A percentile compares a stretch with the other conserved stretches of the same genome.
These are phyloP conservation scores for Andinoacara biseriatus DNA, from an alignment of 2,113 vertebrate species.

Conservation along the genomic window DNA sequence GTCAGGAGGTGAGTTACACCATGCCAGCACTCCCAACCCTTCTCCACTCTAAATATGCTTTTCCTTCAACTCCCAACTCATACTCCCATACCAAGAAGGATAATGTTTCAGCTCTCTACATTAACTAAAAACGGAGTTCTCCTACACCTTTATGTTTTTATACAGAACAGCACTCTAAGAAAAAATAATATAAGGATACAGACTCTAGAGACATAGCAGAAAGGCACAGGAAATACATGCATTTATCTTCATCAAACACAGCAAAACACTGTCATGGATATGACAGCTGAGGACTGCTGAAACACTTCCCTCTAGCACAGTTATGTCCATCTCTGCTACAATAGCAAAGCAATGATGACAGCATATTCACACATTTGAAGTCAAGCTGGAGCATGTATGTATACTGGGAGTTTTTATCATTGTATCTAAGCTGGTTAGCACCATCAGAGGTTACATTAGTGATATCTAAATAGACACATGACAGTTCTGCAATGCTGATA, in stretches of 20 bases:
- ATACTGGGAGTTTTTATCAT: constrained; percentile 3
- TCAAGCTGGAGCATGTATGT: not conserved
- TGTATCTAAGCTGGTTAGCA: not conserved
- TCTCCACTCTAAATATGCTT: constrained; percentile 28
- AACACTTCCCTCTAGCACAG: constrained; percentile 31
- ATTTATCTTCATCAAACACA: constrained; percentile 59
- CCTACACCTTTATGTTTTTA: constrained; percentile 15
- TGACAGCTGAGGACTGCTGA: constrained; percentile 22
- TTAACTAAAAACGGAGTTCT: not conserved
- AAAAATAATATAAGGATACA: too few relatives aligned
- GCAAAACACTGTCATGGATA: constrained; percentile 30
- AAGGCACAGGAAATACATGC: constrained; percentile 18
- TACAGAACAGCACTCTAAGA: constrained; percentile 9
- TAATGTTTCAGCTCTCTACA: constrained; percentile 4
- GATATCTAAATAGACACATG: not conserved
- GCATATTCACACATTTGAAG: constrained; percentile 10
- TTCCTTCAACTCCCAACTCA: constrained; percentile 16
- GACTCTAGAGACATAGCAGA: constrained; percentile 13
- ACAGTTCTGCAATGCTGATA: constrained; percentile 22
- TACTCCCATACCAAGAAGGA: constrained; percentile 5
- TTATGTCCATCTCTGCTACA: constrained; percentile 8
- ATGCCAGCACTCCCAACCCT: constrained; percentile 13
- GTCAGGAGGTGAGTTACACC: constrained; percentile 15
- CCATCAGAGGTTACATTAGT: not conserved
- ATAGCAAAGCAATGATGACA: constrained; percentile 20